Percentiles rank a stretch among this genome's conserved stretches.
Conservation (phyloP, 64 coral and sea anemone species). For the Exaiptasia diaphana region DNA sequence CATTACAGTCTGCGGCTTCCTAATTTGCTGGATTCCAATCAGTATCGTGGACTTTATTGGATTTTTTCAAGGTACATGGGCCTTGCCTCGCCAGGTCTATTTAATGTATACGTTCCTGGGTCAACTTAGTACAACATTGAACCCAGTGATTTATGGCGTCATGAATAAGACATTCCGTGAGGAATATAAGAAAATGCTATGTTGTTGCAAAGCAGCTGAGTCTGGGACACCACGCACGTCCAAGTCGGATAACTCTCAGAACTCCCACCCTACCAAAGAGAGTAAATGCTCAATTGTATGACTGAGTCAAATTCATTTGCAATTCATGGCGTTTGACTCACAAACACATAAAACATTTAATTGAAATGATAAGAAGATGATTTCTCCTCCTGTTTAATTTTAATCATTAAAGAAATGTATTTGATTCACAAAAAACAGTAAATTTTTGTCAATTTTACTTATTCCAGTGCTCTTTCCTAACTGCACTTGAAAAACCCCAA, state of each 20-base stretch:
- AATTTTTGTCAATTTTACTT: no score
- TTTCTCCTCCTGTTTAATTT: no score
- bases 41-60: constrained; percentile 68
- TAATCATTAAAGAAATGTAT: no score
- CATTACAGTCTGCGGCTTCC: constrained; percentile 56
- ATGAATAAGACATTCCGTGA: constrained; percentile 72
- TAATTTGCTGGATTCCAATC: constrained; percentile 66
- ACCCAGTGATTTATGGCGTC: constrained; percentile 55
- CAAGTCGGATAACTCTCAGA: background rate
- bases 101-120: constrained; percentile 69
- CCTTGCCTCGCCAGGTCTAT: constrained; percentile 46
- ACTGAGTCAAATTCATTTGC: no score
- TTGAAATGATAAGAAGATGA: no score
- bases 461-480: no score
- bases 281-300: constrained; percentile 18
- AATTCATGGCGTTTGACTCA: no score
- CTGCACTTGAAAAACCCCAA: no score
- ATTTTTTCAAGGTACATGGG: constrained; percentile 56
- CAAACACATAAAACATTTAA: no score
- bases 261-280: background rate
- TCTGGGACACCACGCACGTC: background rate
- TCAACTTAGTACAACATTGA: constrained; percentile 51
- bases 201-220: background rate
- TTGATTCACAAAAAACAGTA: no score
- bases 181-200: constrained; percentile 40